Evolutionary conservation across 2,888 invertebrate species (phyloP).

Genomic region (Tenthredo notha): DNA sequence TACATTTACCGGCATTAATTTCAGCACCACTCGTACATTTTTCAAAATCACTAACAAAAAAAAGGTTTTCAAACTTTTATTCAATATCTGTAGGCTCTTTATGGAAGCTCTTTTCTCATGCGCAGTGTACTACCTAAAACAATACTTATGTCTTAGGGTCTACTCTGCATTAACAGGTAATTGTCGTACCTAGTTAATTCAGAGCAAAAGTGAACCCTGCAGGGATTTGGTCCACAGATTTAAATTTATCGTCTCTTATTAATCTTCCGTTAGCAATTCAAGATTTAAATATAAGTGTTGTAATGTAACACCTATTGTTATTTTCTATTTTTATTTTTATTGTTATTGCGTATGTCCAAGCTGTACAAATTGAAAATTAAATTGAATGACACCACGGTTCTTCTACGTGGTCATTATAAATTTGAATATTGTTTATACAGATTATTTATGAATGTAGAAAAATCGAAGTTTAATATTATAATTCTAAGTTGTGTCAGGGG

Average conservation of each 20-base stretch:
- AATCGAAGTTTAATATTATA: constrained; percentile 33
- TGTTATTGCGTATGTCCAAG: constrained; percentile 7
- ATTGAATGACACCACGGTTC: constrained; percentile 2
- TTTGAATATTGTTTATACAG: constrained; percentile 31
- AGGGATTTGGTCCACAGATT: constrained; percentile 46
- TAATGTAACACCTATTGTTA: background rate
- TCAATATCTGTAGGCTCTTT: background rate
- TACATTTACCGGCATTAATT: constrained; percentile 15
- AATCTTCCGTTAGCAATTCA: background rate
- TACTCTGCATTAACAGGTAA: constrained; percentile 1
- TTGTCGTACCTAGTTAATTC: constrained; percentile 1
- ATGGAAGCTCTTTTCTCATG: constrained; percentile 28
- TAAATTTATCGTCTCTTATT: constrained; percentile 41
- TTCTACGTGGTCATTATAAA: background rate
- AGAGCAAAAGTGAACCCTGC: constrained; percentile 35
- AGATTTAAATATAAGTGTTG: background rate
- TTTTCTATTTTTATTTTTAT: background rate
- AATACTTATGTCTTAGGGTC: constrained; percentile 36
- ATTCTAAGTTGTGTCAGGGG: constrained; percentile 16
- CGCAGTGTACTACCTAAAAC: constrained; percentile 30
- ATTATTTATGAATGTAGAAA: constrained; percentile 49
- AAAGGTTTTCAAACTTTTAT: background rate
- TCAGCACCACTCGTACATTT: constrained; percentile 20
- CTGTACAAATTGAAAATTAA: constrained; percentile 41
- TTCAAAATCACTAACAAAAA: background rate